Evolutionary conservation across 2,888 invertebrate genomes (phyloP).

Genomic region (Cancer borealis): DNA sequence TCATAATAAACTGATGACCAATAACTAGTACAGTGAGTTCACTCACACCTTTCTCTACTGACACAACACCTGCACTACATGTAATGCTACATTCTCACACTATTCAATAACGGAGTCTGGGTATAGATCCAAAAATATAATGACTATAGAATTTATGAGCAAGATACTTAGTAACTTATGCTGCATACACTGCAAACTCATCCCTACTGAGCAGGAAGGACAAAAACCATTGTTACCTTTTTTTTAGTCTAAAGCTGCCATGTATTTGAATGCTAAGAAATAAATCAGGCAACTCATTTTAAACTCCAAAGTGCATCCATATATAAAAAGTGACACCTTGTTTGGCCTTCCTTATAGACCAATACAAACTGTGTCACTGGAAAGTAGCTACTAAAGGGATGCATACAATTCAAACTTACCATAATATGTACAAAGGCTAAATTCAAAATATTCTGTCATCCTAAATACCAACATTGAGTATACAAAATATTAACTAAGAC

Average conservation of each 20-base stretch:
- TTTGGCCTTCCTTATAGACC: not conserved
- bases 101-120: not conserved
- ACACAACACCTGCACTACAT: not conserved
- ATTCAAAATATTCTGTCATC: not conserved
- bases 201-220: not conserved
- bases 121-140: not conserved
- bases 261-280: not conserved
- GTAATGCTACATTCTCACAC: not conserved
- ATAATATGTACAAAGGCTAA: not conserved
- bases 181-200: not conserved
- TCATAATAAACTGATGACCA: not conserved
- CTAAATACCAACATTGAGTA: not conserved
- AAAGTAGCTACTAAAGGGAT: not conserved
- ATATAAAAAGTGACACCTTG: not conserved
- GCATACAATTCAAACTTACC: not conserved
- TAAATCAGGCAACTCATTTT: not conserved
- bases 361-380: not conserved
- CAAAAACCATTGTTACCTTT: not conserved
- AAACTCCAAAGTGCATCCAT: not conserved
- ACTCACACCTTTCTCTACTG: not conserved
- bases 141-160: not conserved
- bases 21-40: not conserved
- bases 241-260: not conserved
- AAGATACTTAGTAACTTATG: not conserved
- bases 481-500: not conserved